These are phyloP conservation scores for Leptinotarsa lineolata DNA, from an alignment of 1,140 invertebrate genomes.

Conservation along the genomic window DNA sequence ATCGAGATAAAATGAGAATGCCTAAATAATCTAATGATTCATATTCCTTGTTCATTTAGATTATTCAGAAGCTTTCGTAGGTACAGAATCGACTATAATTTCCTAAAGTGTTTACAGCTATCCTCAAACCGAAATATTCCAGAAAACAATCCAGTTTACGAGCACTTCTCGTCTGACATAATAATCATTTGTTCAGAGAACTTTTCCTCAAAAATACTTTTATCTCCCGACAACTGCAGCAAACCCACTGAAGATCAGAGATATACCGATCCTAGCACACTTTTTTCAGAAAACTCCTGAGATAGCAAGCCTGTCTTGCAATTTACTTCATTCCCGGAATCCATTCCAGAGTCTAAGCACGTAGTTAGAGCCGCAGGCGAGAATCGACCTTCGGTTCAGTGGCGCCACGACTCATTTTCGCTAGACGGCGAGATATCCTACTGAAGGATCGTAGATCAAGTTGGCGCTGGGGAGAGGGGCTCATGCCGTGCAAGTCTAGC, in stretches of 20 bases:
- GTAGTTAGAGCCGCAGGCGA: constrained; percentile 41
- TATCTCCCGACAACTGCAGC: constrained; percentile 21
- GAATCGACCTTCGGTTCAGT: constrained; percentile 27
- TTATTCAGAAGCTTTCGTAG: no score
- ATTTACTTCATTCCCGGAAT: constrained; percentile 55
- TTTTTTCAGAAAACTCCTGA: constrained; percentile 40
- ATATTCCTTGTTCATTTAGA: no score
- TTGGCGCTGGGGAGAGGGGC: constrained; percentile 29
- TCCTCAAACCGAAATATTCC: no score
- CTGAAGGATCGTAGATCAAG: constrained; percentile 48
- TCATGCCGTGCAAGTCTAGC: constrained; percentile 40
- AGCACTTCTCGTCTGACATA: constrained; percentile 16
- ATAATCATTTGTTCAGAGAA: constrained; percentile 23
- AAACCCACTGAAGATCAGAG: constrained; percentile 23
- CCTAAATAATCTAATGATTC: no score
- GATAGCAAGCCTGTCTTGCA: constrained; percentile 51
- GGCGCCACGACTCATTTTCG: constrained; percentile 34
- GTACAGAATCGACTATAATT: no score
- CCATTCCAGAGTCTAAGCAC: constrained; percentile 51
- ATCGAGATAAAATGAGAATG: no score
- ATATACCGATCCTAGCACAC: constrained; percentile 23
- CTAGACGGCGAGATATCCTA: constrained; percentile 28
- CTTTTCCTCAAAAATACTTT: constrained; percentile 23
- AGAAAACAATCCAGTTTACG: constrained; percentile 9
- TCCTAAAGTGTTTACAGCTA: no score